Conservation (phyloP, 37 sponge, comb jelly and placozoan genomes). For the Crambe crambe region DNA sequence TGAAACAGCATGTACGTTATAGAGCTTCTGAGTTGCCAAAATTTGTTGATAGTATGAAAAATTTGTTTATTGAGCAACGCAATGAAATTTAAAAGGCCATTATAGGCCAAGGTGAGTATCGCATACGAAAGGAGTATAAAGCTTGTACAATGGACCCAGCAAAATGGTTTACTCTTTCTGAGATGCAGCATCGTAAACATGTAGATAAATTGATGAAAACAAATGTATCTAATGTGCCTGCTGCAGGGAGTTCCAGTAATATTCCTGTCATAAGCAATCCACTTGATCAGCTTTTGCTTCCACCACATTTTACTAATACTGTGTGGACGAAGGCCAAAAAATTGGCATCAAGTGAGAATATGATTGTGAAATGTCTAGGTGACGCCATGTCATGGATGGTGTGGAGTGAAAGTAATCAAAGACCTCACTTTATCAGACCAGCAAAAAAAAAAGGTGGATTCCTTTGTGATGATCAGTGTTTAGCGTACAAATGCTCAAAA, state of each 20-base stretch:
- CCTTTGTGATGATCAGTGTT: constrained; percentile 26
- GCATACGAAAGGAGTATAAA: background rate
- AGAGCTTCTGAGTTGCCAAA: constrained; percentile 18
- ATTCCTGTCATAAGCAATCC: background rate
- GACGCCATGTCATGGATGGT: constrained; percentile 17
- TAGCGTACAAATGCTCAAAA: constrained; percentile 21
- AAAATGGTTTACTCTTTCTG: constrained; percentile 23
- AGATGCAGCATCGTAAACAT: background rate
- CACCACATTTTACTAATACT: background rate
- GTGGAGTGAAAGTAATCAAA: background rate
- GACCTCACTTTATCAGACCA: constrained; percentile 21
- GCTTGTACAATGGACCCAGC: background rate
- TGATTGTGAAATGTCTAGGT: constrained; percentile 19
- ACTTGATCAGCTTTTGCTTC: background rate
- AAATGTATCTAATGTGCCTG: background rate
- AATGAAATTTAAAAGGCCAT: constrained; percentile 15
- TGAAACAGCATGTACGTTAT: constrained; percentile 13
- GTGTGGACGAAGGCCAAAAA: constrained; percentile 9
- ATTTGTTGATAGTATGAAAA: constrained; percentile 16
- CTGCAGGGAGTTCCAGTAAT: background rate
- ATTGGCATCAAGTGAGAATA: background rate
- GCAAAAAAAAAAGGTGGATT: constrained; percentile 5
- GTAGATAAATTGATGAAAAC: constrained; percentile 19
- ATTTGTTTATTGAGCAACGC: background rate
- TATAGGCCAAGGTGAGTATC: constrained; percentile 1